Evolutionary conservation across 2,113 vertebrate species (phyloP).

Genomic region (Uria aalge): DNA sequence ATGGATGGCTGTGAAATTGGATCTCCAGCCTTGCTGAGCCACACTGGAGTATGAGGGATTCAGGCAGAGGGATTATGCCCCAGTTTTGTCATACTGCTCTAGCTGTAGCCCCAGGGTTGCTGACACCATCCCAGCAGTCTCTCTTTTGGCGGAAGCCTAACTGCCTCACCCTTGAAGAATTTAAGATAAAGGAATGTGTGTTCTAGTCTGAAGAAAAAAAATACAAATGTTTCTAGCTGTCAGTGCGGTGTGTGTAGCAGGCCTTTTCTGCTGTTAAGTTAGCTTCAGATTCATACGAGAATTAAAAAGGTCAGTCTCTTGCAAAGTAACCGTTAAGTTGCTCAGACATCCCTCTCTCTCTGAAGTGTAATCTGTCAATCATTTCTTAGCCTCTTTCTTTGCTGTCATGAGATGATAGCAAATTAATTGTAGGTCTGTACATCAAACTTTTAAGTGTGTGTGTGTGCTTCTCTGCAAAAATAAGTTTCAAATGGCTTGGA

Average conservation of each 20-base stretch:
- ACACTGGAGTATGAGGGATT: not conserved
- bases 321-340: not conserved
- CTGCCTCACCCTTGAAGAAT: not conserved
- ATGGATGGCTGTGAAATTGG: not conserved
- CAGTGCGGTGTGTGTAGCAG: not conserved
- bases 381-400: not conserved
- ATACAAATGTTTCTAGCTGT: not conserved
- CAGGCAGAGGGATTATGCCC: not conserved
- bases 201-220: not conserved
- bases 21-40: not conserved
- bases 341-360: not conserved
- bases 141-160: not conserved
- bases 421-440: constrained; percentile 31
- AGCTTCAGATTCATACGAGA: not conserved
- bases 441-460: not conserved
- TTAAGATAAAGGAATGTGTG: not conserved
- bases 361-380: not conserved
- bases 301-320: constrained; percentile 27
- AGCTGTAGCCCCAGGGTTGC: not conserved
- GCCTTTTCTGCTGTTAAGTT: not conserved
- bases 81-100: not conserved
- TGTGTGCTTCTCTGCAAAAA: not conserved
- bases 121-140: not conserved
- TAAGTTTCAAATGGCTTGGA: not conserved
- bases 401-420: not conserved